Evolutionary conservation across 64 coral and sea anemone species (phyloP), one percentile per base, ranked within the genome.

Genomic region (Actinia equina): DNA sequence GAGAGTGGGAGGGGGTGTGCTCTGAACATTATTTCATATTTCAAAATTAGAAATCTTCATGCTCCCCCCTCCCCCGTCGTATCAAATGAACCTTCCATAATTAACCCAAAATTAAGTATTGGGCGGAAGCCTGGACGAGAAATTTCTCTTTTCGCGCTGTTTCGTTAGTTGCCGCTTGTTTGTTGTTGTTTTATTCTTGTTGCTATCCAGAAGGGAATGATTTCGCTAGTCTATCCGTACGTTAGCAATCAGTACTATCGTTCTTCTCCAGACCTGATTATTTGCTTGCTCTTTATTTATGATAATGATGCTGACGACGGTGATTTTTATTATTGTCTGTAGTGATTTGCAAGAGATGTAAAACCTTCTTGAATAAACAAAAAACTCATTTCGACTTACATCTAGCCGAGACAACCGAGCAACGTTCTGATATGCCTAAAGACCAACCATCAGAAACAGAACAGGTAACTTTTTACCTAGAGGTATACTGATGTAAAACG

Each of bases 281-380:
- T n/a, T n/a, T n/a, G n/a, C n/a, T n/a, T n/a, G n/a, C n/a, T n/a
- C n/a, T n/a, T n/a, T n/a, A n/a, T n/a, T n/a, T n/a, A n/a, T n/a
- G n/a, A n/a, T n/a, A n/a, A 62, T 62, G 2, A 62, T 62, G 13
- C 11, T 62, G 59, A 18, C 4, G 59, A 18, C 59, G 59, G 59
- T 17, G 17, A 62, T 62, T 62, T 62, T 62, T 62, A 62, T 62
- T 62, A 62, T 62, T 62, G 12, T 62, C 52, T 6, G 59, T 6
- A 62, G 59, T 62, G 59, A 62, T 62, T 62, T 62, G 59, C 59
- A 62, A 62, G 59, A 62, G 59, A 62, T 62, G 59, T 62, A 62
- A 62, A 62, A 4, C 59, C 59, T 62, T 62, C 59, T 62, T 62
- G 59, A 62, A 62, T 62, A 15, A 62, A 62, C 59, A 62, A 62